A percentile compares a stretch with the other conserved stretches of the same genome.
Evolutionary conservation across 2,888 invertebrate species (phyloP).

Genomic region (Gymnoscelis rufifasciata): DNA sequence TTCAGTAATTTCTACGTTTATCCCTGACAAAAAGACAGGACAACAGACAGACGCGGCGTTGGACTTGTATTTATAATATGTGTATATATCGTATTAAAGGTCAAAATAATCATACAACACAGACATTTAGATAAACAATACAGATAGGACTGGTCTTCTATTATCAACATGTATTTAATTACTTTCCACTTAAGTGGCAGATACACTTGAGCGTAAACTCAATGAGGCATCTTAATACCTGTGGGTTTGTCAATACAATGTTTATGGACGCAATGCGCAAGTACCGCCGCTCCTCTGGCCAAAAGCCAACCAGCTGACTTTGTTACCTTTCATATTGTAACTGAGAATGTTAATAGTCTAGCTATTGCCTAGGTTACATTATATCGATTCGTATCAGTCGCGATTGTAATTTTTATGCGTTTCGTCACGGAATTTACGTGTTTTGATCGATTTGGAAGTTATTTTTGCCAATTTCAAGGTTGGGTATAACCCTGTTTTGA

Average conservation of each 20-base stretch:
- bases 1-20: no score
- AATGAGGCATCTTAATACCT: constrained; percentile 13
- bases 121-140: no score
- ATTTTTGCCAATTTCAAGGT: constrained; percentile 15
- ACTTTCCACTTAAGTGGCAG: background rate
- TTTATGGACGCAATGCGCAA: constrained; percentile 62
- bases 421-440: constrained; percentile 7
- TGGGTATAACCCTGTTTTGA: no score
- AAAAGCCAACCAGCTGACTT: constrained; percentile 54
- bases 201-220: background rate
- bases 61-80: no score
- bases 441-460: constrained; percentile 14
- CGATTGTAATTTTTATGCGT: constrained; percentile 7
- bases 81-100: no score
- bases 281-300: constrained; percentile 45
- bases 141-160: no score
- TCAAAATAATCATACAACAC: no score
- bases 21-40: no score
- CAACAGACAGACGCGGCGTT: no score
- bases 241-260: constrained; percentile 37
- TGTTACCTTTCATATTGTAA: constrained; percentile 21
- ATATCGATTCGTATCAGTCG: constrained; percentile 3
- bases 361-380: constrained; percentile 21
- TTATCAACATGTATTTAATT: background rate
- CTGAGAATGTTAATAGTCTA: constrained; percentile 32